Conservation (phyloP, 2,113 vertebrate species). For the Nicator chloris region DNA sequence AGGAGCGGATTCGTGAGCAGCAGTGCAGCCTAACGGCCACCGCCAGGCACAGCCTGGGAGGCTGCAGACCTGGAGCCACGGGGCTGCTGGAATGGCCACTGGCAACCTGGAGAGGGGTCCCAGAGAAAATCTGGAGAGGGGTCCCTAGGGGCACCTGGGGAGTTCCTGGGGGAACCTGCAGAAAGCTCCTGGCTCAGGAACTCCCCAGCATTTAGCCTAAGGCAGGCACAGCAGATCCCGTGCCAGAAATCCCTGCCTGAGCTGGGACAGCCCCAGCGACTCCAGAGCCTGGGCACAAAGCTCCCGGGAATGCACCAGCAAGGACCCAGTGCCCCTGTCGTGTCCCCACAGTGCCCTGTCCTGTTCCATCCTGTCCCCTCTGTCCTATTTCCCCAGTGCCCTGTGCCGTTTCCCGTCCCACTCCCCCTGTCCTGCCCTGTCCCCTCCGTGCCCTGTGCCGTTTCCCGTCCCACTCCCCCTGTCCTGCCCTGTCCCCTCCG, state of each 20-base stretch:
- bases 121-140: background rate
- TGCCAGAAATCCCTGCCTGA: too few species aligned
- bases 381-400: accelerated
- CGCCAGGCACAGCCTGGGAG: accelerated
- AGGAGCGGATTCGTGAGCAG: accelerated
- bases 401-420: too few species aligned
- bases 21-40: background rate
- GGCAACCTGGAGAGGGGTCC: background rate
- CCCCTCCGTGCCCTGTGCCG: background rate
- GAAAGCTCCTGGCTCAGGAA: background rate
- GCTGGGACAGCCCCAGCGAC: background rate
- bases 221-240: background rate
- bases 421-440: background rate
- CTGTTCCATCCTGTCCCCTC: background rate
- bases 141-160: too few species aligned
- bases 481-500: background rate
- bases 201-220: background rate
- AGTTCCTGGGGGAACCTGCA: background rate
- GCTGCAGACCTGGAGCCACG: accelerated
- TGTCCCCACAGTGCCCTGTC: background rate
- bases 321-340: too few species aligned
- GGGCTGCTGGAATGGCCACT: accelerated
- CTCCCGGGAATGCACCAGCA: background rate
- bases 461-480: background rate
- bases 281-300: background rate